These are phyloP conservation scores for Pica pica DNA, from an alignment of 2,113 vertebrate genomes.

Conservation along the genomic window DNA sequence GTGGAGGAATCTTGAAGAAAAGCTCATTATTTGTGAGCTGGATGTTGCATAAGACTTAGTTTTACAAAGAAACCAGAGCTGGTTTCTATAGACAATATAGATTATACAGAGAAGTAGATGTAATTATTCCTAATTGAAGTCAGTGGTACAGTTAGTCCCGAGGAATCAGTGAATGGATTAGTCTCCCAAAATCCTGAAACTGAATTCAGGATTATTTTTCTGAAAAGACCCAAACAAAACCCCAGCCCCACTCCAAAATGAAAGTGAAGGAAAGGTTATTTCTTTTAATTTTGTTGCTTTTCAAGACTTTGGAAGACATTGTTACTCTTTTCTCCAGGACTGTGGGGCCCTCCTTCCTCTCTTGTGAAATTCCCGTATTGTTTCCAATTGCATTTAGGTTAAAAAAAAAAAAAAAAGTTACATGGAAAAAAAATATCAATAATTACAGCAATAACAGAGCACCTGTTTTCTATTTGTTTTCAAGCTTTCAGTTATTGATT, in stretches of 20 bases:
- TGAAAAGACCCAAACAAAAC: background rate
- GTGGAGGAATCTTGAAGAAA: background rate
- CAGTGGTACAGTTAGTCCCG: background rate
- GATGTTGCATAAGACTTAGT: background rate
- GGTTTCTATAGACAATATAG: background rate
- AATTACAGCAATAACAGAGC: background rate
- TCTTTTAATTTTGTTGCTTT: background rate
- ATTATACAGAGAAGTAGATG: background rate
- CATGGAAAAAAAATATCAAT: background rate
- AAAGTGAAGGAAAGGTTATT: background rate
- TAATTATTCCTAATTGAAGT: background rate
- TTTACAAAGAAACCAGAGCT: background rate
- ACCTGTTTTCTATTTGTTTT: background rate
- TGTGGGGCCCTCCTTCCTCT: accelerated
- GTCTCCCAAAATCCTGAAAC: background rate
- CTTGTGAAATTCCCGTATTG: background rate
- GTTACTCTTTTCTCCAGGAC: background rate
- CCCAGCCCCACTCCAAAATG: accelerated
- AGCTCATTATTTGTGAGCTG: background rate
- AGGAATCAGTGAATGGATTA: background rate
- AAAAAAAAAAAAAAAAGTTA: background rate
- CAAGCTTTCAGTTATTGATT: background rate
- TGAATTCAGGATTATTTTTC: background rate
- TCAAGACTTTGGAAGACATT: background rate
- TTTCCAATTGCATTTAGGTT: background rate